Conservation (phyloP, 2,888 invertebrate species). For the Oxytorus armatus region DNA sequence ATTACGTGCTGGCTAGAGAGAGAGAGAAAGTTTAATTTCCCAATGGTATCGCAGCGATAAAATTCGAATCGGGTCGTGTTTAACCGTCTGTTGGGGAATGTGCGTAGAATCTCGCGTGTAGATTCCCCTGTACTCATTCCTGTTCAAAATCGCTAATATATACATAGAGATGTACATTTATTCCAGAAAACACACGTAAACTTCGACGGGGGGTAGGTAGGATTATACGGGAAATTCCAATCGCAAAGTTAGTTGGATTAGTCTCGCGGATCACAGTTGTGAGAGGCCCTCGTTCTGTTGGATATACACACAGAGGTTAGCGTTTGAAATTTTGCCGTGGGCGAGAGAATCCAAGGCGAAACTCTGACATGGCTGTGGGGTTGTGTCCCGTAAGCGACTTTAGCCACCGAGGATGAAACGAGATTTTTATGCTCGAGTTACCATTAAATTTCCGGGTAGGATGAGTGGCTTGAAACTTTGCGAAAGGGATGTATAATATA, state of each 20-base stretch:
- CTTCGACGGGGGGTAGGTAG: constrained; percentile 2
- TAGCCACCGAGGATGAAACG: constrained; percentile 40
- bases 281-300: constrained; percentile 23
- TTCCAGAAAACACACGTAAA: constrained; percentile 49
- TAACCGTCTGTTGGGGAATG: constrained; percentile 40
- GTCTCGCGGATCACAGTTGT: constrained; percentile 64
- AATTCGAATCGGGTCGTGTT: constrained; percentile 73
- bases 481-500: not conserved
- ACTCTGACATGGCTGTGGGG: constrained; percentile 17
- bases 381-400: constrained; percentile 23
- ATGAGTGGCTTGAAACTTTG: constrained; percentile 29
- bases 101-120: constrained; percentile 25
- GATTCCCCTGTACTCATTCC: not conserved
- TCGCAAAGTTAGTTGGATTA: constrained; percentile 70
- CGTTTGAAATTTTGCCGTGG: constrained; percentile 5
- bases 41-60: constrained; percentile 75
- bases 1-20: constrained; percentile 31
- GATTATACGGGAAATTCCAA: constrained; percentile 68
- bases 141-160: constrained; percentile 30
- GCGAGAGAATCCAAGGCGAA: not conserved
- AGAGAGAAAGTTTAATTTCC: constrained; percentile 76
- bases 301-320: not conserved
- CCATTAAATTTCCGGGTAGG: constrained; percentile 29
- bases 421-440: constrained; percentile 53
- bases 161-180: constrained; percentile 44